These are phyloP conservation scores for Metridium senile DNA, from an alignment of 92 coral and sea anemone species.

Conservation along the genomic window DNA sequence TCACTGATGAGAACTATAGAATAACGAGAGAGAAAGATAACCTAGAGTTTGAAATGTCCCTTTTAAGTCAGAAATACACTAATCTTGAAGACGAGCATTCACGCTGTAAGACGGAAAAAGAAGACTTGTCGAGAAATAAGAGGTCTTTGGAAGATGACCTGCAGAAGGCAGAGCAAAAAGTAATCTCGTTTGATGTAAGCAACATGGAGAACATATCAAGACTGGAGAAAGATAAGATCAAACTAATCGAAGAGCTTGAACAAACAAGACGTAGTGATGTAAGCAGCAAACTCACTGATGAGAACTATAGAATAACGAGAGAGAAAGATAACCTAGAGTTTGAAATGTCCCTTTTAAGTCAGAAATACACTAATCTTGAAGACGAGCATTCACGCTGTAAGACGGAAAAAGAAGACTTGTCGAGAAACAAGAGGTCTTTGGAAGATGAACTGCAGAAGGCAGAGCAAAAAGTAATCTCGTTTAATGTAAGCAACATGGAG, in stretches of 20 bases:
- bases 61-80: slow-evolving; percentile 54
- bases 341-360: slow-evolving; percentile 59
- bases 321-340: slow-evolving; percentile 62
- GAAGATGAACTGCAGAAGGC: slow-evolving; percentile 43
- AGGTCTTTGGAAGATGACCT: slow-evolving; percentile 47
- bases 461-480: slow-evolving; percentile 32
- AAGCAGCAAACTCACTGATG: slow-evolving; percentile 16
- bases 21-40: slow-evolving; percentile 31
- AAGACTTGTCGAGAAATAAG: slow-evolving; percentile 46
- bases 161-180: slow-evolving; percentile 25
- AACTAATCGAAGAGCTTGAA: slow-evolving; percentile 37
- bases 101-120: slow-evolving; percentile 42
- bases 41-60: slow-evolving; percentile 52
- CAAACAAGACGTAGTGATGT: slow-evolving; percentile 16
- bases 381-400: slow-evolving; percentile 44
- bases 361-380: slow-evolving; percentile 54
- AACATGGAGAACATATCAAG: background rate
- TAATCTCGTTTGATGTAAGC: slow-evolving; percentile 33
- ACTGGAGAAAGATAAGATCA: background rate
- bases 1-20: slow-evolving; percentile 31
- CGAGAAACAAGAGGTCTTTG: slow-evolving; percentile 46
- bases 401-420: slow-evolving; percentile 53
- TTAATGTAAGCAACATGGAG: slow-evolving; percentile 11
- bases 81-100: slow-evolving; percentile 49
- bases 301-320: slow-evolving; percentile 33